A percentile compares a stretch with the other conserved stretches of the same genome.
phyloP scores from a whole-genome alignment of 2,797 vertebrate genomes.

The Myotis pilosus region DNA sequence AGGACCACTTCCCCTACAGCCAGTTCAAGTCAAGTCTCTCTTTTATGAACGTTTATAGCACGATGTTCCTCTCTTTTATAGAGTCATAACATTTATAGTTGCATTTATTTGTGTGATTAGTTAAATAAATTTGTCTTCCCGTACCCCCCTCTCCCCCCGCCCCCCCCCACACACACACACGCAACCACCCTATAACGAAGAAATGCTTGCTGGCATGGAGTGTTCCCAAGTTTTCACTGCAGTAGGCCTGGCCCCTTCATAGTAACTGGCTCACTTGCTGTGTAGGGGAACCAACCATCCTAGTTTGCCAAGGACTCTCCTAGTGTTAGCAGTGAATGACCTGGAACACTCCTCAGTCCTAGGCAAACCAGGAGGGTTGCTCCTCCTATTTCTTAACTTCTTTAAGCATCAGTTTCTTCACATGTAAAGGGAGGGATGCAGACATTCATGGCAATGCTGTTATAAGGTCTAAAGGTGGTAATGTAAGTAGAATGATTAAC shows the following conservation, averaged over 20 bases:
- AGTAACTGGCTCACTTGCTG: not conserved
- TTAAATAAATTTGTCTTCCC: too few species aligned
- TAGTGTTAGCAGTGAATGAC: not conserved
- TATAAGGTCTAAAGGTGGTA: not conserved
- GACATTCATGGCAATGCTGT: not conserved
- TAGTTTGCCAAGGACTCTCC: not conserved
- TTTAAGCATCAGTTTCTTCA: not conserved
- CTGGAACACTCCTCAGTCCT: not conserved
- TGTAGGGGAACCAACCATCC: not conserved
- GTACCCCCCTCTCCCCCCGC: accelerated
- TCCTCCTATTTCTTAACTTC: not conserved
- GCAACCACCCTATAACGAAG: not conserved
- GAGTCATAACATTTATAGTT: too few species aligned
- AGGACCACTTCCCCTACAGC: too few species aligned
- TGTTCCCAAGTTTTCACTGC: not conserved
- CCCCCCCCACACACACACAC: too few species aligned
- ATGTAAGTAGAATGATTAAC: not conserved
- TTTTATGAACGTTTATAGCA: too few species aligned
- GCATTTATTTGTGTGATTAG: too few species aligned
- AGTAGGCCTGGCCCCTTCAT: not conserved
- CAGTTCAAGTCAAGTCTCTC: too few species aligned
- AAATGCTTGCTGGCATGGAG: too few species aligned
- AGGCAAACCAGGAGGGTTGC: not conserved
- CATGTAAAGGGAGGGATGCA: not conserved
- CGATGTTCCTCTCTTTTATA: too few species aligned